phyloP scores from a whole-genome alignment of 2,113 vertebrate genomes.

The Cebidichthys violaceus region DNA sequence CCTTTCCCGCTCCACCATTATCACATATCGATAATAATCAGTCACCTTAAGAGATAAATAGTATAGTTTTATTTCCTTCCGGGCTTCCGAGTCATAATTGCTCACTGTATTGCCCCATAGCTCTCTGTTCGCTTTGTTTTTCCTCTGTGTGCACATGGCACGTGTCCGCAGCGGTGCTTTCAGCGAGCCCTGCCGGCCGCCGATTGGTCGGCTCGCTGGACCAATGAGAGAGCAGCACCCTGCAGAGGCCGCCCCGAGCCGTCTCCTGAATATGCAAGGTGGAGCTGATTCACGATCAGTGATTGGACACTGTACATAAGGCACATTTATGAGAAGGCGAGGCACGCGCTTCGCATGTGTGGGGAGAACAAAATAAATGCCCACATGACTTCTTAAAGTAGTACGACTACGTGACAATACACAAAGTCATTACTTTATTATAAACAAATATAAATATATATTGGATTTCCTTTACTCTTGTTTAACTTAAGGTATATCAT shows the following conservation, averaged over 20 bases:
- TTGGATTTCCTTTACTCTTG: neutral
- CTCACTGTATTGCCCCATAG: neutral
- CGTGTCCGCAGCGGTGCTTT: slow-evolving; percentile 74
- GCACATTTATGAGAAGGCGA: slow-evolving; percentile 21
- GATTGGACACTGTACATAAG: neutral
- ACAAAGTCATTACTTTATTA: neutral
- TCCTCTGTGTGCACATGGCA: slow-evolving; percentile 57
- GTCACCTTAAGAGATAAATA: neutral
- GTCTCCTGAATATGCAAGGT: neutral
- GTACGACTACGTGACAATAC: neutral
- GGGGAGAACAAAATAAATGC: neutral
- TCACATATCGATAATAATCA: neutral
- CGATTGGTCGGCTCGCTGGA: slow-evolving; percentile 64
- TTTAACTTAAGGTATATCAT: too few species aligned
- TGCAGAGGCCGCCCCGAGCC: slow-evolving; percentile 1
- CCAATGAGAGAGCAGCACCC: slow-evolving; percentile 62
- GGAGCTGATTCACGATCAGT: slow-evolving; percentile 32
- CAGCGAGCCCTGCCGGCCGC: slow-evolving; percentile 40
- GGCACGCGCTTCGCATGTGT: neutral
- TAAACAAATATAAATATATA: neutral
- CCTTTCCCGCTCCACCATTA: neutral
- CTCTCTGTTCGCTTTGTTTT: neutral
- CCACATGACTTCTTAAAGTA: neutral
- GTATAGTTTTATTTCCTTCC: neutral
- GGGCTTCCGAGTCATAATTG: neutral